Evolutionary conservation across 2,888 invertebrate genomes (phyloP).

Genomic region (Punctoribates punctum): DNA sequence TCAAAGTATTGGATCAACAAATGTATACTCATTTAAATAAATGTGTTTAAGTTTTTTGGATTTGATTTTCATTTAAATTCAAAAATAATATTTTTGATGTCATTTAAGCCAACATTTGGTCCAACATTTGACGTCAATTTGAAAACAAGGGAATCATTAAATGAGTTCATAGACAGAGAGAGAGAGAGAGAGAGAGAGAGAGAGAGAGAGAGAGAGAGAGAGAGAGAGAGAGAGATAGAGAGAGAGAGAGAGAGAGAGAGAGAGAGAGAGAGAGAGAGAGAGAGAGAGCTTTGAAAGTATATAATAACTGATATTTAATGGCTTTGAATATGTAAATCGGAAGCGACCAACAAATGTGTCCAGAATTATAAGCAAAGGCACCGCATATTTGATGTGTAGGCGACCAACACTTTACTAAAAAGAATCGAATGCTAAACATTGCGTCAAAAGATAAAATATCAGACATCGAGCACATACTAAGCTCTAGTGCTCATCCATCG

Average conservation of each 20-base stretch:
- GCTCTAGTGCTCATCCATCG: not conserved
- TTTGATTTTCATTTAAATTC: not conserved
- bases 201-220: no score
- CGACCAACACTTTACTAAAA: constrained; percentile 15
- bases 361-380: not conserved
- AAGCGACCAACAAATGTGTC: not conserved
- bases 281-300: not conserved
- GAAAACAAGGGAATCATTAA: not conserved
- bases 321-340: constrained; percentile 17
- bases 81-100: not conserved
- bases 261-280: no score
- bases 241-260: no score
- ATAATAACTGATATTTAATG: not conserved
- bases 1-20: not conserved
- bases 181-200: not conserved
- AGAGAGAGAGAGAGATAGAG: no score
- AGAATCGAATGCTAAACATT: constrained; percentile 21
- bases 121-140: not conserved
- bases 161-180: not conserved
- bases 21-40: not conserved
- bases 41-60: not conserved
- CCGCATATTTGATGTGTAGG: not conserved
- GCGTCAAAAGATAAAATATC: not conserved
- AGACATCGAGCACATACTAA: not conserved
- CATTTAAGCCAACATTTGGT: not conserved